These are phyloP conservation scores for Rhingia campestris DNA, from an alignment of 2,888 invertebrate genomes.

Conservation along the genomic window DNA sequence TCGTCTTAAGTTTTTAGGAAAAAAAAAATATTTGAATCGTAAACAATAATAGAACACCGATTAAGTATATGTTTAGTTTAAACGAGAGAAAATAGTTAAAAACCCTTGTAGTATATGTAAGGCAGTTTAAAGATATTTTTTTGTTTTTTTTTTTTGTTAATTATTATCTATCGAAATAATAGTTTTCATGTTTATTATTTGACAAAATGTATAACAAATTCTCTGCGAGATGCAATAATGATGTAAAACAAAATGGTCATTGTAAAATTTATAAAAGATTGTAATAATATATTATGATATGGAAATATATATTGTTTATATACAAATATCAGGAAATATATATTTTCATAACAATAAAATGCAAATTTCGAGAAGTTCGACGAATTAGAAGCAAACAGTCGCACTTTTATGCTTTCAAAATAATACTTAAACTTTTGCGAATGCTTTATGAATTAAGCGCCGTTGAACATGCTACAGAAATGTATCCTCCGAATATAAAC, in stretches of 20 bases:
- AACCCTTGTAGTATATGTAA: slow-evolving; percentile 26
- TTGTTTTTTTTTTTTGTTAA: slow-evolving; percentile 31
- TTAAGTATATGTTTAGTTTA: slow-evolving; percentile 35
- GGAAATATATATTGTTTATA: slow-evolving; percentile 72
- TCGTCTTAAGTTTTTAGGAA: slow-evolving; percentile 25
- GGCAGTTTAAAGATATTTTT: slow-evolving; percentile 1
- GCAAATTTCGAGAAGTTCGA: not conserved
- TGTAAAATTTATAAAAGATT: slow-evolving; percentile 66
- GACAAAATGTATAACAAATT: slow-evolving; percentile 36
- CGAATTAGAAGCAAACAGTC: not conserved
- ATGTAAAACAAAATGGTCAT: slow-evolving; percentile 54
- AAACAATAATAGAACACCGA: slow-evolving; percentile 25
- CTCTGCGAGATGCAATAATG: slow-evolving; percentile 67
- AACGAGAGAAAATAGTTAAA: slow-evolving; percentile 1
- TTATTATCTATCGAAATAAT: slow-evolving; percentile 37
- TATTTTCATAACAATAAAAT: too few relatives aligned
- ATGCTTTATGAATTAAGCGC: too few relatives aligned
- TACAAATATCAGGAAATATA: slow-evolving; percentile 52
- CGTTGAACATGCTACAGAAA: too few relatives aligned
- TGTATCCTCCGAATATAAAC: too few relatives aligned
- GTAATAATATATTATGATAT: slow-evolving; percentile 60
- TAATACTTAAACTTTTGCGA: too few relatives aligned
- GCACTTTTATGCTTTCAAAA: not conserved
- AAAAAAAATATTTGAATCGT: slow-evolving; percentile 10
- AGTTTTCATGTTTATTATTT: slow-evolving; percentile 27